phyloP scores from a whole-genome alignment of 1,140 invertebrate species.

The Saccostrea glomerata region DNA sequence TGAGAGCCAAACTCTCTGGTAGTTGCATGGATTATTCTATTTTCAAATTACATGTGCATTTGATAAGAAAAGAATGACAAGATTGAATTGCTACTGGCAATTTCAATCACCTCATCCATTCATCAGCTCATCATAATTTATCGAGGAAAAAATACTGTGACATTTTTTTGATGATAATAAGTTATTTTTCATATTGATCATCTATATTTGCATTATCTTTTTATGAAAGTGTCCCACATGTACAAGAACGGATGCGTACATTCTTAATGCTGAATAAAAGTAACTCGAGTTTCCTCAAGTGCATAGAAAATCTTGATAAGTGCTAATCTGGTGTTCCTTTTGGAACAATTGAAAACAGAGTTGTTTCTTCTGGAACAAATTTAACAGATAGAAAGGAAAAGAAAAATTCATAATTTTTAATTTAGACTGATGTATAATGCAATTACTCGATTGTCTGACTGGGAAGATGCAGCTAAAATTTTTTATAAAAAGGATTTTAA shows the following conservation, averaged over 20 bases:
- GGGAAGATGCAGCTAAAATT: no score
- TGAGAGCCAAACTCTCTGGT: conserved; percentile 79
- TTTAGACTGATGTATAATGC: no score
- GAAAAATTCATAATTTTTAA: no score
- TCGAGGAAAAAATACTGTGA: neutral
- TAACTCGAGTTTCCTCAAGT: conserved; percentile 19
- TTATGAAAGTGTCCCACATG: neutral
- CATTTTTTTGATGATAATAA: neutral
- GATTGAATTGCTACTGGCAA: neutral
- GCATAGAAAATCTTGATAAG: no score
- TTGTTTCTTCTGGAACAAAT: no score
- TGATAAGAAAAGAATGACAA: neutral
- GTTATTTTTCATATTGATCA: neutral
- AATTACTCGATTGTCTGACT: no score
- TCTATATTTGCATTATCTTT: neutral
- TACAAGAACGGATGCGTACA: neutral
- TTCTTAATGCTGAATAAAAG: neutral
- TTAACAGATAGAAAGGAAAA: no score
- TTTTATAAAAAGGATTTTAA: no score
- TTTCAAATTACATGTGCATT: neutral
- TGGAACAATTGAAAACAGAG: no score
- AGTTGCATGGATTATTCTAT: conserved; percentile 32
- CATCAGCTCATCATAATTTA: conserved; percentile 30
- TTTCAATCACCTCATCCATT: neutral
- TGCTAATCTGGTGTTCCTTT: no score